A percentile compares a stretch with the other conserved stretches of the same genome.
Evolutionary conservation across 2,888 invertebrate genomes (phyloP).

Genomic region (Exocentrus adspersus): DNA sequence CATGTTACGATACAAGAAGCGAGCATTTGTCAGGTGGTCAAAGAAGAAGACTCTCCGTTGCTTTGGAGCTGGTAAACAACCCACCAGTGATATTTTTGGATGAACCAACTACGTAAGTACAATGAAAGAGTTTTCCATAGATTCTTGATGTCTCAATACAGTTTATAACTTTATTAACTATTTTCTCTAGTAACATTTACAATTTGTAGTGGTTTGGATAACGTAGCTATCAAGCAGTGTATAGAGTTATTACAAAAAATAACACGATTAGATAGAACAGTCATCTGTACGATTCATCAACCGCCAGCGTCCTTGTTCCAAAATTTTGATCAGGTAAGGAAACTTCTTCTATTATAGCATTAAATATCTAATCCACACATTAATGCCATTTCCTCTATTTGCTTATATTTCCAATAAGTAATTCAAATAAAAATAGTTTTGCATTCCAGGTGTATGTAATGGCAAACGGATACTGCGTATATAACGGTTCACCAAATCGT

Average conservation of each 20-base stretch:
- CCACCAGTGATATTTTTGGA: constrained; percentile 85
- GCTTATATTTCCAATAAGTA: too few relatives aligned
- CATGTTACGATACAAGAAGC: constrained; percentile 73
- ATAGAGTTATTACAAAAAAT: constrained; percentile 75
- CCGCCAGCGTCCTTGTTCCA: constrained; percentile 81
- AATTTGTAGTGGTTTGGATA: constrained; percentile 73
- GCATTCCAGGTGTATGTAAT: constrained; percentile 62
- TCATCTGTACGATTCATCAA: constrained; percentile 84
- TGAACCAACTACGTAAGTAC: constrained; percentile 80
- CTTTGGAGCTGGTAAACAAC: constrained; percentile 83
- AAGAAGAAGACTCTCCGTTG: constrained; percentile 78
- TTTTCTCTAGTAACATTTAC: too few relatives aligned
- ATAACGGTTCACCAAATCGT: constrained; percentile 74
- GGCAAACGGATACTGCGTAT: constrained; percentile 72
- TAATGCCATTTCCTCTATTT: neutral
- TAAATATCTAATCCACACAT: too few relatives aligned
- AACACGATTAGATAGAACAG: constrained; percentile 77
- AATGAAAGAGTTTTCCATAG: neutral
- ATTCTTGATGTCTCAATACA: too few relatives aligned
- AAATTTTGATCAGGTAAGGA: constrained; percentile 73
- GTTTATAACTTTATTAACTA: too few relatives aligned
- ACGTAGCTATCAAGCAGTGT: constrained; percentile 78
- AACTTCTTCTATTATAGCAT: neutral
- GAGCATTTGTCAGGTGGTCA: constrained; percentile 81
- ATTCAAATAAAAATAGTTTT: neutral